Conservation (phyloP, 2,888 invertebrate genomes). For the Gastrophysa polygoni region DNA sequence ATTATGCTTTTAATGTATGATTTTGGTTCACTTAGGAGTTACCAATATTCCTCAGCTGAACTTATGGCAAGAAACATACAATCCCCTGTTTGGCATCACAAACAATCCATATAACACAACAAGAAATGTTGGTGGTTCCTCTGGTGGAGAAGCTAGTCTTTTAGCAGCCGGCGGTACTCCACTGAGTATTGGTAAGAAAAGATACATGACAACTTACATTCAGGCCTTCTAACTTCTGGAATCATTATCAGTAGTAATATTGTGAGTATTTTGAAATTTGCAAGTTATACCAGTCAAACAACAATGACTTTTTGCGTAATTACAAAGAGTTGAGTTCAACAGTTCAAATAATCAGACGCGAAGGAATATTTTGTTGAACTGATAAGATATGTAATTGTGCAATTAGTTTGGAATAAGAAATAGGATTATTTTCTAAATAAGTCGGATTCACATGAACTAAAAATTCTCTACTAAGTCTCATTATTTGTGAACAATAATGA, state of each 20-base stretch:
- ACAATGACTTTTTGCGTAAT: too few relatives aligned
- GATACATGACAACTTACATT: too few relatives aligned
- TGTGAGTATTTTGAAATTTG: too few relatives aligned
- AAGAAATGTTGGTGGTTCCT: conserved; percentile 89
- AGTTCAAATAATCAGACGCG: not conserved
- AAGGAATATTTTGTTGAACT: not conserved
- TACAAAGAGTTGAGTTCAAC: too few relatives aligned
- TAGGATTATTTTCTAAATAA: too few relatives aligned
- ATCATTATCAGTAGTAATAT: too few relatives aligned
- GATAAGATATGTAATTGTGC: not conserved
- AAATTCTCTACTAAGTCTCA: too few relatives aligned
- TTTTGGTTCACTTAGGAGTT: conserved; percentile 43
- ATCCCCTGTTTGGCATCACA: conserved; percentile 87
- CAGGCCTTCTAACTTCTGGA: too few relatives aligned
- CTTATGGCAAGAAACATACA: conserved; percentile 89
- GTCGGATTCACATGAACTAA: too few relatives aligned
- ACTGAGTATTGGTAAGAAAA: conserved; percentile 74
- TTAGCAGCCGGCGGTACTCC: conserved; percentile 80
- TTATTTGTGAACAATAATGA: too few relatives aligned
- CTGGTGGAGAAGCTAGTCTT: conserved; percentile 84
- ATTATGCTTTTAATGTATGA: too few relatives aligned
- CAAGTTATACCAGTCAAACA: too few relatives aligned
- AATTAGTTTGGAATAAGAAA: not conserved
- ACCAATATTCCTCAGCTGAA: conserved; percentile 96
- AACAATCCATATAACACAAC: conserved; percentile 90